Evolutionary conservation across 2,888 invertebrate species (phyloP), one percentile per base, ranked within the genome.

Genomic region (Drosophila niveifrons): DNA sequence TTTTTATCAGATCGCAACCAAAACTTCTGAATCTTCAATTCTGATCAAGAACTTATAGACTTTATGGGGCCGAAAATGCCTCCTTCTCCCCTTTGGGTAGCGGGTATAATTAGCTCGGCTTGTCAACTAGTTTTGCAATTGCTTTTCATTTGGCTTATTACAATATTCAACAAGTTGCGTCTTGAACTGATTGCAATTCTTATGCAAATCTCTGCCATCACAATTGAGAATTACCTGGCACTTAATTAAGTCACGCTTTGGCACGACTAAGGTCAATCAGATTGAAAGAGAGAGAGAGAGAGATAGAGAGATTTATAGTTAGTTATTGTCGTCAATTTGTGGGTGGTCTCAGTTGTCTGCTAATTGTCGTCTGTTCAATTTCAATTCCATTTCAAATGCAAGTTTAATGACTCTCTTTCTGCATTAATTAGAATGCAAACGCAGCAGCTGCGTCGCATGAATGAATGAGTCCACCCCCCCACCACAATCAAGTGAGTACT

Each of bases 361-460:
- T 15, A 61, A 73, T 39, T 57, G 55, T 29, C 17, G 17, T n/a
- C 43, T 62, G 73, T 81, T 67, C 71, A 72, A 73, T 76, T 78
- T 68, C 73, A 73, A 73, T 76, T 78, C 58, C 53, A 78, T 63
- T 81, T 73, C 46, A 69, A 75, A 86, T 72, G 74, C 67, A 56
- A 78, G 73, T 76, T 86, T 86, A 78, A 84, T 83, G 80, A 78
- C 73, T 71, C 56, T 61, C 58, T 61, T 53, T 75, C 48, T 66
- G 64, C 56, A 48, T 67, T 81, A 87, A 88, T 84, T 81, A 75
- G 59, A 71, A 66, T 58, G 58, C 36, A 56, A 63, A 58, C 72
- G 53, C 63, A 88, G 81, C 72, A 82, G 86, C 36, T 23, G 59
- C 31, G 36, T 18, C 66, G 36, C 15, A 34, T 36, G 18, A 47